Base-by-base conservation (phyloP, 2,113 vertebrate species). In the Oophaga pumilio region DNA sequence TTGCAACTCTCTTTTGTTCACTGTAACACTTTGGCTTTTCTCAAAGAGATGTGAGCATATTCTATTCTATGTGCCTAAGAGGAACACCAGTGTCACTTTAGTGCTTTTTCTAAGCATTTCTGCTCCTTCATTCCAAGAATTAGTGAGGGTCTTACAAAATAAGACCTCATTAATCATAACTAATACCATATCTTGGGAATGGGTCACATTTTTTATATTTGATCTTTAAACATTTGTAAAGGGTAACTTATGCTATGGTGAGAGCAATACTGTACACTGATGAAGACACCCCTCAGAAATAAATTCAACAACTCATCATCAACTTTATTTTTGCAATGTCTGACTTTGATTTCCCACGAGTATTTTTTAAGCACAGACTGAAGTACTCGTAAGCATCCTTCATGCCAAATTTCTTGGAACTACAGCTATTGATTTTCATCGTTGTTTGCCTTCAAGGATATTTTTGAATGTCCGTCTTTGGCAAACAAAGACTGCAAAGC, bases 321-420 rank as follows among this genome's bases (percentile, higher is more conserved):
- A 74, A 50, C 43, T 50, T 49, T 74, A 49, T 74, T 74, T 49
- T 74, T 74, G 28, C 71, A 11, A 74, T 20, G 71, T 3, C 43
- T 50, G 33, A 50, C 71, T 50, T 73, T 74, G 43, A 74, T 74
- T 74, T 74, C 71, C 71, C 71, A 50, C 22, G 71, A 3, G 71
- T 7, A 49, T 50, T 50, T 9, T 74, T 22, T 50, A 74, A 74
- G 71, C 12, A 9, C 33, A 74, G 43, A 18, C 33, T 74, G 71
- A 43, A 6, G 49, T 74, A 43, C 50, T 50, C 43, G 18, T 11
- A 74, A 74, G 33, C 17, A 74, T 74, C 43, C 43, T 74, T 74
- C 71, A 50, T 74, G 18, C 71, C 15, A 50, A 74, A 74, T 74
- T 49, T 43, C 71, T 74, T 74, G 71, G 18, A 74, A 17, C 43